Percentiles rank a stretch among this genome's conserved stretches.
Conservation (phyloP, 2,113 vertebrate species). For the Alligator sinensis region DNA sequence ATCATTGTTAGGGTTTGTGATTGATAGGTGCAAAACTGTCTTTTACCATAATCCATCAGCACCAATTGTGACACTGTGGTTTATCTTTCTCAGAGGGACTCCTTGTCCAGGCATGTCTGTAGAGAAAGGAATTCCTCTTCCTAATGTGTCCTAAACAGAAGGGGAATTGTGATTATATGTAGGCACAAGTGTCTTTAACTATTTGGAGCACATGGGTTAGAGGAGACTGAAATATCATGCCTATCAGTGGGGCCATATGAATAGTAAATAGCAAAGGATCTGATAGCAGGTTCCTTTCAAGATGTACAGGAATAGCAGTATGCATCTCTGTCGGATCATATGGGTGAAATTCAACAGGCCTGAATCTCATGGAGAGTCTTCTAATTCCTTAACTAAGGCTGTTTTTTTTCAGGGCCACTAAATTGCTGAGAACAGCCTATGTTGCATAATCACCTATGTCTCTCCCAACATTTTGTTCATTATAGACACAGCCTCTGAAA, state of each 20-base stretch:
- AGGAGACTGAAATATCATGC: slow-evolving; percentile 67
- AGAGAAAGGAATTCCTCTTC: background rate
- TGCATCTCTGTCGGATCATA: slow-evolving; percentile 62
- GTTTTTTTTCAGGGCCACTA: slow-evolving; percentile 22
- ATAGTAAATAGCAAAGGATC: slow-evolving; percentile 79
- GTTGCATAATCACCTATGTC: slow-evolving; percentile 50
- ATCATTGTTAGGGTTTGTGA: fast-evolving
- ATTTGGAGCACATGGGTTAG: slow-evolving; percentile 37
- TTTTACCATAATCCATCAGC: background rate
- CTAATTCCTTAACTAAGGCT: slow-evolving; percentile 41
- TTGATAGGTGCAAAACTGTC: background rate
- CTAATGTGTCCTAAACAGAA: background rate
- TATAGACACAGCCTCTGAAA: slow-evolving; percentile 15
- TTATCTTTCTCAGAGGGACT: background rate
- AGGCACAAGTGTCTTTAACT: slow-evolving; percentile 56
- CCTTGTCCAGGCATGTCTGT: background rate
- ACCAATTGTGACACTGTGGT: background rate
- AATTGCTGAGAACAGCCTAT: slow-evolving; percentile 11
- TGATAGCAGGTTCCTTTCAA: slow-evolving; percentile 77
- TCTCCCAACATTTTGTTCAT: background rate
- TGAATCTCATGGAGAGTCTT: slow-evolving; percentile 7
- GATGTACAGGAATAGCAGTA: slow-evolving; percentile 75
- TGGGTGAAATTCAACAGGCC: slow-evolving; percentile 62
- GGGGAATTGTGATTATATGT: background rate
- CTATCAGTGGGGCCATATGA: slow-evolving; percentile 55